Base-by-base conservation (phyloP, 1,140 invertebrate genomes). In the Tyrophagus putrescentiae region DNA sequence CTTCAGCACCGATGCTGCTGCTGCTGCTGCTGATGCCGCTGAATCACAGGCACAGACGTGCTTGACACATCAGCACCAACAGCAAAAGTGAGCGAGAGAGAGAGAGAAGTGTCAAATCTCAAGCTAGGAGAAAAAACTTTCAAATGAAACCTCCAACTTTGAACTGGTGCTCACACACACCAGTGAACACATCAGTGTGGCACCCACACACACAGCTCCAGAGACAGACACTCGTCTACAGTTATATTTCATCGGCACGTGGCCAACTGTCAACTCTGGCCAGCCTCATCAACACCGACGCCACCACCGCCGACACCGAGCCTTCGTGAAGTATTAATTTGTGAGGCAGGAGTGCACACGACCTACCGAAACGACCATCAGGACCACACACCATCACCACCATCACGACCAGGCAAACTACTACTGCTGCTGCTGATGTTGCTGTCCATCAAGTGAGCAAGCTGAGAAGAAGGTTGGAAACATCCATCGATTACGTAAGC, bases 401-500 rank as follows among this genome's bases (percentile, higher is more conserved):
- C 45, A 48, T 48, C 7, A 21, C 21, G 18, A 48, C 21, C 36
- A 48, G 31, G n/a, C n/a, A n/a, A n/a, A n/a, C n/a, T n/a, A n/a
- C n/a, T n/a, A n/a, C n/a, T n/a, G n/a, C n/a, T n/a, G n/a, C n/a
- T n/a, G n/a, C n/a, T n/a, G n/a, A n/a, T n/a, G n/a, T n/a, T n/a
- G n/a, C n/a, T n/a, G n/a, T n/a, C n/a, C n/a, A n/a, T n/a, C n/a
- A n/a, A n/a, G n/a, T n/a, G n/a, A n/a, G n/a, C n/a, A n/a, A n/a
- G n/a, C n/a, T n/a, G n/a, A n/a, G n/a, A n/a, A n/a, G n/a, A n/a
- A n/a, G n/a, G n/a, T n/a, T n/a, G n/a, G n/a, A n/a, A n/a, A n/a
- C n/a, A n/a, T n/a, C n/a, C n/a, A 48, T 48, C 45, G 45, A 48
- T 48, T 48, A 48, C 45, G 45, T 48, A 48, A 48, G 45, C 45